Conservation (phyloP, 2,888 invertebrate genomes). For the Ennomos fuscantarius region DNA sequence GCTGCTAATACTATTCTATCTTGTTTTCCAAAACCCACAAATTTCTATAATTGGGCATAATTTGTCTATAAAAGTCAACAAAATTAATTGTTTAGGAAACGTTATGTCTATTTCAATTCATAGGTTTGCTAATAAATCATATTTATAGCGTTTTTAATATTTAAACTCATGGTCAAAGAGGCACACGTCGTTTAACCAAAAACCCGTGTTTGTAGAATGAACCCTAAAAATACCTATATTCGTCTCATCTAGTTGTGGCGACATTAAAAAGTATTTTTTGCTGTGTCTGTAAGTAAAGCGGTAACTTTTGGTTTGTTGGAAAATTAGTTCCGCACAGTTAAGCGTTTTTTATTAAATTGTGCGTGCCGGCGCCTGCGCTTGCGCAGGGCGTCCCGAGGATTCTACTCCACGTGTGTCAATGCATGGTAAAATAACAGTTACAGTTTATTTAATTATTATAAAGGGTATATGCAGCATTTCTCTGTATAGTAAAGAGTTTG, state of each 20-base stretch:
- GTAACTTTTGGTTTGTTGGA: conserved; percentile 56
- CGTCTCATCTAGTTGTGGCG: conserved; percentile 34
- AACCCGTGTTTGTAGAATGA: background rate
- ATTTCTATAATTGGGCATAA: conserved; percentile 19
- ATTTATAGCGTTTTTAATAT: conserved; percentile 6
- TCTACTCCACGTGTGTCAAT: conserved; percentile 17
- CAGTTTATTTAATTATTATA: background rate
- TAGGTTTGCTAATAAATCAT: conserved; percentile 7
- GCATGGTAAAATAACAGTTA: conserved; percentile 11
- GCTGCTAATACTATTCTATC: conserved; percentile 6
- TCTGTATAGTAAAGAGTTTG: too few relatives aligned
- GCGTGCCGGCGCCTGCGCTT: conserved; percentile 64
- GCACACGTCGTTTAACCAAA: background rate
- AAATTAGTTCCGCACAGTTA: conserved; percentile 82
- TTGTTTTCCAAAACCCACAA: conserved; percentile 18
- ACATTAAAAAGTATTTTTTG: conserved; percentile 55
- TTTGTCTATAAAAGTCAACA: conserved; percentile 24
- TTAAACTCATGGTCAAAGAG: background rate
- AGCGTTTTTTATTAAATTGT: conserved; percentile 54
- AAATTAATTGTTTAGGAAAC: conserved; percentile 13
- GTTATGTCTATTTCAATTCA: conserved; percentile 8
- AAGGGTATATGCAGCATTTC: background rate
- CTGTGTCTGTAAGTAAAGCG: conserved; percentile 61
- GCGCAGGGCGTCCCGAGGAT: conserved; percentile 30
- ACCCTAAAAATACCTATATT: conserved; percentile 17